Conservation (phyloP, 2,888 invertebrate genomes). For the Drosophila stalkeri region DNA sequence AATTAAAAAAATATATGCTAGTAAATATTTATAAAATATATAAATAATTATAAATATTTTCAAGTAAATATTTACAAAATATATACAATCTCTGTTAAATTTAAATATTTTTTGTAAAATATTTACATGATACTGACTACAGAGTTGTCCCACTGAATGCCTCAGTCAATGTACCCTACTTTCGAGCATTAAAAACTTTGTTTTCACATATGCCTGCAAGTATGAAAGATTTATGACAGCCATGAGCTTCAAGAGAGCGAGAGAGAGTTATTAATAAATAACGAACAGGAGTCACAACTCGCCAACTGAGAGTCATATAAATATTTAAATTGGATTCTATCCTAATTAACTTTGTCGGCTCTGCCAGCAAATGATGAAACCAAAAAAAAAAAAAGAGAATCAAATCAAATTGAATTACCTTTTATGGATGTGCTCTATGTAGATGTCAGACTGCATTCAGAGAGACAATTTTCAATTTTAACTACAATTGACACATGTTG, state of each 20-base stretch:
- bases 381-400: constrained; percentile 5
- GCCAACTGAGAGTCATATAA: constrained; percentile 35
- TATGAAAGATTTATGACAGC: constrained; percentile 77
- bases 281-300: constrained; percentile 34
- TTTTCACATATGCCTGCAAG: constrained; percentile 64
- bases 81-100: not conserved
- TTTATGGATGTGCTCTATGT: constrained; percentile 41
- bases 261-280: constrained; percentile 70
- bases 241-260: constrained; percentile 49
- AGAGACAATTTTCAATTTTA: constrained; percentile 36
- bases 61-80: not conserved
- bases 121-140: too few relatives aligned
- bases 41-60: too few relatives aligned
- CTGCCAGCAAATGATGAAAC: constrained; percentile 5
- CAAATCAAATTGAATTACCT: constrained; percentile 34
- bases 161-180: not conserved
- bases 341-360: constrained; percentile 64
- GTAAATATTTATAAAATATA: too few relatives aligned
- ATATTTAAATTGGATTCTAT: constrained; percentile 71
- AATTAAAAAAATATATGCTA: too few relatives aligned
- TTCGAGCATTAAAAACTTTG: constrained; percentile 29
- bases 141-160: too few relatives aligned
- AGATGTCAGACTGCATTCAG: constrained; percentile 25
- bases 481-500: constrained; percentile 65
- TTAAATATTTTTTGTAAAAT: too few relatives aligned